Conservation (phyloP, 2,797 vertebrate species). For the Rhabdophis nuchalis region DNA sequence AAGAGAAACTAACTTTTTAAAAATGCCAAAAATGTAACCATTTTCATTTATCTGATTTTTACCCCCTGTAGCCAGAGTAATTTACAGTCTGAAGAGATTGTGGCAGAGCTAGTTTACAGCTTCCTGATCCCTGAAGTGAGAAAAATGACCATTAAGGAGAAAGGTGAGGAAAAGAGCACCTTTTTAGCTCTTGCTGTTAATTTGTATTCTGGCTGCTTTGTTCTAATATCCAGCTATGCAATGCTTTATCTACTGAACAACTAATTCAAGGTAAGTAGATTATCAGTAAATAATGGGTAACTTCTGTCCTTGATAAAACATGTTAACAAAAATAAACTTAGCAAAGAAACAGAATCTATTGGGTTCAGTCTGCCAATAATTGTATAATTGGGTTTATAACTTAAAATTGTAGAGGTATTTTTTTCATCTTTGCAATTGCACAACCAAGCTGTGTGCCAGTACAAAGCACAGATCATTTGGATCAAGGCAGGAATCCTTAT, state of each 20-base stretch:
- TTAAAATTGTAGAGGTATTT: background rate
- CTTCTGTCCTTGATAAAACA: background rate
- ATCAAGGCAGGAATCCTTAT: background rate
- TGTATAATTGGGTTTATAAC: background rate
- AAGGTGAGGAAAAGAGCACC: slow-evolving; percentile 73
- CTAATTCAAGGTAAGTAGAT: background rate
- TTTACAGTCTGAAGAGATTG: slow-evolving; percentile 88
- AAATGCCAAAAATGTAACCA: slow-evolving; percentile 1
- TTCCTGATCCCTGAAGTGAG: slow-evolving; percentile 91
- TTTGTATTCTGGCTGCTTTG: background rate
- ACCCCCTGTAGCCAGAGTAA: slow-evolving; percentile 69
- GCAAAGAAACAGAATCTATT: background rate
- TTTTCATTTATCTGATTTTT: background rate
- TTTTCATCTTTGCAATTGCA: background rate
- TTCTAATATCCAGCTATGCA: background rate
- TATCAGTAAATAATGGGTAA: background rate
- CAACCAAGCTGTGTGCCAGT: background rate
- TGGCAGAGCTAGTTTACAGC: slow-evolving; percentile 87
- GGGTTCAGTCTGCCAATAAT: background rate
- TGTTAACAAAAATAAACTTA: background rate
- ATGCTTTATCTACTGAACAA: background rate
- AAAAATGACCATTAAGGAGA: slow-evolving; percentile 78
- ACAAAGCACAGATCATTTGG: background rate
- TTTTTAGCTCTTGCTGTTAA: background rate
- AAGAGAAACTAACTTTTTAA: slow-evolving; percentile 30